Conservation (phyloP, 2,888 invertebrate genomes). For the Geotrupes spiniger region DNA sequence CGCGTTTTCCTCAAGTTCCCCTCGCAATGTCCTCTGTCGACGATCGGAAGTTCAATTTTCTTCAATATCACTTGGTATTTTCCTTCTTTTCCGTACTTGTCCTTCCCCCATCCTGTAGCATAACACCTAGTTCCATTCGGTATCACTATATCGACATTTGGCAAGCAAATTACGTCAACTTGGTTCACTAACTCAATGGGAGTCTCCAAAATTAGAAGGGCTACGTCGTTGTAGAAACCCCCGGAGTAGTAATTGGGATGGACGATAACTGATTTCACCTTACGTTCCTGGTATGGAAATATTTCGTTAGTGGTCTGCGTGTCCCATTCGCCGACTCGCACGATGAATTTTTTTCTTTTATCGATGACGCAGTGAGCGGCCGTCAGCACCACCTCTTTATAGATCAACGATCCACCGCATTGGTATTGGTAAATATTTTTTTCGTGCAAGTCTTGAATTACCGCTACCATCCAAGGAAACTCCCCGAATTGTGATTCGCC, state of each 20-base stretch:
- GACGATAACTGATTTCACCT: conserved; percentile 55
- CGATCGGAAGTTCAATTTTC: conserved; percentile 69
- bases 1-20: conserved; percentile 61
- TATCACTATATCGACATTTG: conserved; percentile 54
- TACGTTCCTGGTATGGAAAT: conserved; percentile 67
- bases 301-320: conserved; percentile 70
- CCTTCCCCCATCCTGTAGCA: conserved; percentile 76
- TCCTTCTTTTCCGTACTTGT: conserved; percentile 60
- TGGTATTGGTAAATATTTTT: conserved; percentile 63
- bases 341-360: conserved; percentile 40
- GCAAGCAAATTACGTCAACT: conserved; percentile 68
- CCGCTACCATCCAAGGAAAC: conserved; percentile 81
- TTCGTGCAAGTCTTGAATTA: conserved; percentile 51
- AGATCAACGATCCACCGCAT: conserved; percentile 79
- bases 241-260: conserved; percentile 66
- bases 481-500: conserved; percentile 74
- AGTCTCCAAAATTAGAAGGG: conserved; percentile 61
- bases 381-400: conserved; percentile 71
- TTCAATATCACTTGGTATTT: conserved; percentile 58
- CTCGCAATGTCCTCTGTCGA: conserved; percentile 48
- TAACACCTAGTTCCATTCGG: conserved; percentile 57
- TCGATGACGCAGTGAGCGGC: conserved; percentile 73
- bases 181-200: conserved; percentile 65
- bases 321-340: conserved; percentile 82
- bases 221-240: conserved; percentile 72